Evolutionary conservation across 2,888 invertebrate genomes (phyloP), one percentile per base, ranked within the genome.

Genomic region (Dynastes tityus): DNA sequence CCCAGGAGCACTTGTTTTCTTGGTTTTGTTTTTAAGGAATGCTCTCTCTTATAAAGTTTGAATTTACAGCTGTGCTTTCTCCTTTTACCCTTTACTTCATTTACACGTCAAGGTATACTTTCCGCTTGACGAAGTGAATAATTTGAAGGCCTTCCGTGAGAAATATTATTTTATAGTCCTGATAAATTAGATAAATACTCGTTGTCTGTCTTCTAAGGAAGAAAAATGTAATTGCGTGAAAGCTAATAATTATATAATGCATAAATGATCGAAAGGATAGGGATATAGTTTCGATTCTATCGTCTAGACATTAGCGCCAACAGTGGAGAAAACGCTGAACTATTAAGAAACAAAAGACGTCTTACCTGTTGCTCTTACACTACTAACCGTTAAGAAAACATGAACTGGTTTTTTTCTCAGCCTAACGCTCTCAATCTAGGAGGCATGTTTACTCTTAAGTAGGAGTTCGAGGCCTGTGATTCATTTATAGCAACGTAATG

Each of bases 301-400:
- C 45, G n/a, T 11, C 27, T 63, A 83, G 81, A 85, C 82, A 84
- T 86, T 86, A 86, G 86, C 87, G 88, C 87, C 88, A 86, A 86
- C 88, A 87, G 85, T 86, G 84, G 86, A 83, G 80, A 80, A 85
- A 87, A 83, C 84, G 80, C 80, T 77, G 85, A 86, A 88, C 87
- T 86, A 84, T 84, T 84, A 83, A 84, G 81, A 82, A 82, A 81
- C 78, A 83, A 83, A 83, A 82, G 82, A 82, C 83, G 82, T 84
- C 83, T 84, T 86, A 87, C 87, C 87, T 87, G 87, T 87, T 87
- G 87, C 83, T 80, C 40, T 68, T 70, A 70, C 63, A 74, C 70
- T 84, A 84, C 83, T 84, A 84, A 64, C 79, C 83, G 76, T 79
- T 65, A 77, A 63, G 74, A 84, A 84, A 84, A 84, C 84, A 78